Conservation (phyloP, 2,888 invertebrate species). For the Antitype chi region DNA sequence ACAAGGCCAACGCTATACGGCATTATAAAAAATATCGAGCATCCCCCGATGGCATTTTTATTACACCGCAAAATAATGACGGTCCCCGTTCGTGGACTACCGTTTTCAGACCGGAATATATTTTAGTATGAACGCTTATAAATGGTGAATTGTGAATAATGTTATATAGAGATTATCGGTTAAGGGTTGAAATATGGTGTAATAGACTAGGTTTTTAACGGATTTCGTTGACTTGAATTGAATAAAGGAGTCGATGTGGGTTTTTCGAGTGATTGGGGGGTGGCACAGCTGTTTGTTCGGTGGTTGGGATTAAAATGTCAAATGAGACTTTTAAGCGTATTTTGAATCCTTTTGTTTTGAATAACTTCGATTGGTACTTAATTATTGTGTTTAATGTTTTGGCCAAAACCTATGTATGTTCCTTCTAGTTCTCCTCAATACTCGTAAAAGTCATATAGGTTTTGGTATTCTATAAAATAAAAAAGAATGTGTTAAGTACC, state of each 20-base stretch:
- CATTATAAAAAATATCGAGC: constrained; percentile 77
- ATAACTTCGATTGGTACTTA: background rate
- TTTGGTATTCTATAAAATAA: background rate
- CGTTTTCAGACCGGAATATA: constrained; percentile 69
- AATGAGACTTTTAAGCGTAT: background rate
- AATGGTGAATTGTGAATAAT: constrained; percentile 66
- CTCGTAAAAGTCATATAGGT: background rate
- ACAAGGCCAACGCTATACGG: constrained; percentile 64
- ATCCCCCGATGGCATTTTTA: constrained; percentile 78
- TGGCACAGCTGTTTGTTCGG: background rate
- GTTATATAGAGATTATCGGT: constrained; percentile 62
- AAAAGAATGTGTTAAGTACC: background rate
- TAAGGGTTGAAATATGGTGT: constrained; percentile 60
- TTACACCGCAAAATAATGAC: constrained; percentile 80
- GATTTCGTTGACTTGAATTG: constrained; percentile 38
- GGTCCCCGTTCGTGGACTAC: constrained; percentile 71
- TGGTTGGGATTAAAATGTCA: background rate
- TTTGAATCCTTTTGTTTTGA: background rate
- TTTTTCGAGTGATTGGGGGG: constrained; percentile 1
- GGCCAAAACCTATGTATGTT: no score
- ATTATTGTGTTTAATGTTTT: background rate
- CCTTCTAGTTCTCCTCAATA: background rate
- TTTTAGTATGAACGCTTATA: constrained; percentile 67
- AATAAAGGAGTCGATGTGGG: constrained; percentile 6
- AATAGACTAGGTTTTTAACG: constrained; percentile 45